A percentile compares a stretch with the other conserved stretches of the same genome.
Conservation (phyloP, 1,140 invertebrate genomes). For the Saxidomus purpurata region DNA sequence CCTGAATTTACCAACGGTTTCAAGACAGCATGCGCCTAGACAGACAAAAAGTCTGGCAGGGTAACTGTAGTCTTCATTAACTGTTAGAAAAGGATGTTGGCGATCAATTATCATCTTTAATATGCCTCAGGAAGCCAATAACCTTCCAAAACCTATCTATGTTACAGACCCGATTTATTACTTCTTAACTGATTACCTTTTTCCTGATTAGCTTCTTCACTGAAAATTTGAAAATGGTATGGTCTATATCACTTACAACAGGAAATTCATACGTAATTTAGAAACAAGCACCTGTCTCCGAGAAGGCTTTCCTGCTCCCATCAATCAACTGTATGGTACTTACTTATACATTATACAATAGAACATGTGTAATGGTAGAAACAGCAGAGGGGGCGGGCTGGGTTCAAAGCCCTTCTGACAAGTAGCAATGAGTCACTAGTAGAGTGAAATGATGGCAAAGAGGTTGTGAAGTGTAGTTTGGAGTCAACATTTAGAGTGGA, state of each 20-base stretch:
- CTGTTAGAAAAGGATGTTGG: too few relatives aligned
- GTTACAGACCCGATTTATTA: neutral
- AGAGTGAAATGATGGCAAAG: too few relatives aligned
- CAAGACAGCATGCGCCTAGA: too few relatives aligned
- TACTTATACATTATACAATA: neutral
- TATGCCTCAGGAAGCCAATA: neutral
- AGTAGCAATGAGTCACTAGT: too few relatives aligned
- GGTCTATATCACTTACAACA: constrained; percentile 14
- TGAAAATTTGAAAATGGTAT: neutral
- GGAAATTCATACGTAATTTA: neutral
- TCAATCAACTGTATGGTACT: neutral
- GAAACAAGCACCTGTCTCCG: neutral
- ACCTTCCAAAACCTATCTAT: neutral
- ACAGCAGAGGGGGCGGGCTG: too few relatives aligned
- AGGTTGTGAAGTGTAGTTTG: too few relatives aligned
- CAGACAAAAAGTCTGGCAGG: too few relatives aligned
- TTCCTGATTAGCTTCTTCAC: neutral
- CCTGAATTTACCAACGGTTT: too few relatives aligned
- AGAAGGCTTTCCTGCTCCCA: neutral
- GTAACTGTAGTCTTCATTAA: too few relatives aligned
- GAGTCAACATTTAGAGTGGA: too few relatives aligned
- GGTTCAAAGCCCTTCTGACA: too few relatives aligned
- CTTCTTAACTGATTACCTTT: neutral
- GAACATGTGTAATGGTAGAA: neutral
- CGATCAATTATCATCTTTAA: neutral